These are phyloP conservation scores for Aplysia californica DNA, from an alignment of 1,140 invertebrate genomes.

Conservation along the genomic window DNA sequence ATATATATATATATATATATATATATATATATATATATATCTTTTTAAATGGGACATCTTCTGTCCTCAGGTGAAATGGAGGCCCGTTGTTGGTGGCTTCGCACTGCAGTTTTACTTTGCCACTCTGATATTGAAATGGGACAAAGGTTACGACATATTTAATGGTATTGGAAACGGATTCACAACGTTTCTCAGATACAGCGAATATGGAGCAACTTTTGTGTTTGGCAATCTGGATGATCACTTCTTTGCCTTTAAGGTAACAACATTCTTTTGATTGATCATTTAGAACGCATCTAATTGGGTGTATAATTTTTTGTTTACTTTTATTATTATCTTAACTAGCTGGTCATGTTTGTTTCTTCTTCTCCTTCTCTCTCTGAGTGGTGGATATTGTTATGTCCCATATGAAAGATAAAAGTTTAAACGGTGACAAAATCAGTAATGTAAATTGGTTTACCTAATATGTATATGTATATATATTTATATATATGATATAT, in stretches of 20 bases:
- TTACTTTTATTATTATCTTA: too few species aligned
- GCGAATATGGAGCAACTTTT: constrained; percentile 82
- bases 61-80: constrained; percentile 53
- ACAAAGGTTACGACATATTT: constrained; percentile 80
- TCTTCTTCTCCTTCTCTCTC: too few species aligned
- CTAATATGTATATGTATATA: too few species aligned
- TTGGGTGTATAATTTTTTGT: too few species aligned
- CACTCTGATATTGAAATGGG: constrained; percentile 86
- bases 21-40: not conserved
- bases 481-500: too few species aligned
- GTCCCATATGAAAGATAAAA: too few species aligned
- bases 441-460: too few species aligned
- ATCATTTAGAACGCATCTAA: too few species aligned
- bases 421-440: too few species aligned
- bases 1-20: constrained; percentile 1
- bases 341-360: too few species aligned
- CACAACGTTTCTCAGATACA: constrained; percentile 81
- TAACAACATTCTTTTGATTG: constrained; percentile 29
- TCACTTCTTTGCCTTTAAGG: constrained; percentile 61
- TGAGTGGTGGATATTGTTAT: too few species aligned
- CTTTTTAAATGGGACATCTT: not conserved
- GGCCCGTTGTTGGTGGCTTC: constrained; percentile 74
- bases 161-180: constrained; percentile 79
- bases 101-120: constrained; percentile 88
- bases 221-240: constrained; percentile 79